Percentiles rank a stretch among this genome's conserved stretches.
Evolutionary conservation across 2,113 vertebrate genomes (phyloP).

Genomic region (Coracopsis vasa): DNA sequence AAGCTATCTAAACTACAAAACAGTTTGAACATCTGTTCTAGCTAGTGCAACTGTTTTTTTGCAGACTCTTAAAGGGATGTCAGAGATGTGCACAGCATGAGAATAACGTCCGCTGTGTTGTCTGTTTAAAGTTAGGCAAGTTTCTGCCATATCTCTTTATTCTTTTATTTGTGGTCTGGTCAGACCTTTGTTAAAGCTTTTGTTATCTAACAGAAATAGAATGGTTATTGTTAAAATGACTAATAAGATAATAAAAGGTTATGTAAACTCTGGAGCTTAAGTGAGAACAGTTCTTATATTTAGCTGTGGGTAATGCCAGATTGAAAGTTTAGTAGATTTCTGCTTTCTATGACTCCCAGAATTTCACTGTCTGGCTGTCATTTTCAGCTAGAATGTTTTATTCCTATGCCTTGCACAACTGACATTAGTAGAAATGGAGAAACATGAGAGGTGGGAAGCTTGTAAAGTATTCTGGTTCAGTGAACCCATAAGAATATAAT

Average conservation of each 20-base stretch:
- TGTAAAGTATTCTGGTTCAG: background rate
- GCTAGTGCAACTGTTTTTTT: background rate
- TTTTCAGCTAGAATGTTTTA: conserved; percentile 31
- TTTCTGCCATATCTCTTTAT: background rate
- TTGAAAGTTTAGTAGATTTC: background rate
- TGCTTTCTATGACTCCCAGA: conserved; percentile 18
- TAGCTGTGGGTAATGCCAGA: background rate
- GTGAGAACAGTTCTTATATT: background rate
- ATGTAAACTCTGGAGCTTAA: background rate
- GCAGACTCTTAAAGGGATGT: background rate
- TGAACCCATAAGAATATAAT: background rate
- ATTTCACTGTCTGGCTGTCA: conserved; percentile 23
- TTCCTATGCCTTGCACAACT: conserved; percentile 15
- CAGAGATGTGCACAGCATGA: background rate
- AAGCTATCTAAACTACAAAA: background rate
- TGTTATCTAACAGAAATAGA: background rate
- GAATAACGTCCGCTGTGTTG: rapidly evolving
- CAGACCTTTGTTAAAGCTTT: background rate
- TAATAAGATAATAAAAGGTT: background rate
- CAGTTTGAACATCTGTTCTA: background rate
- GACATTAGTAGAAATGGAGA: conserved; percentile 10
- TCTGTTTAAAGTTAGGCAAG: background rate
- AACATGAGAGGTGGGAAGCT: background rate
- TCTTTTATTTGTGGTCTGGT: background rate
- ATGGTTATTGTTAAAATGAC: background rate